Percentiles rank a stretch among this genome's conserved stretches.
Conservation (phyloP, 2,797 vertebrate genomes). For the Hybognathus amarus region DNA sequence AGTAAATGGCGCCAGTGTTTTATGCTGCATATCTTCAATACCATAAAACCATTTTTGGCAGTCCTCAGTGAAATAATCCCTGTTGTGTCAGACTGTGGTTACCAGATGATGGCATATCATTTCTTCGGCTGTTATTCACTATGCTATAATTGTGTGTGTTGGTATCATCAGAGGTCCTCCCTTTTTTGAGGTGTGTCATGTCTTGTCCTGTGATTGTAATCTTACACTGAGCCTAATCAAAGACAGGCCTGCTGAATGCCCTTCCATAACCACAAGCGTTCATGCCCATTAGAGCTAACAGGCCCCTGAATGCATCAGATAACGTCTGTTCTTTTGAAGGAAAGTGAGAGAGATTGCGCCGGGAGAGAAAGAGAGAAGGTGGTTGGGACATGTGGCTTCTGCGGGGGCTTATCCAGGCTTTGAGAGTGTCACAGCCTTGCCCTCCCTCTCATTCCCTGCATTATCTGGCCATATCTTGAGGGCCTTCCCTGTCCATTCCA, state of each 20-base stretch:
- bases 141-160: slow-evolving; percentile 54
- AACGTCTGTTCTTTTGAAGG: slow-evolving; percentile 75
- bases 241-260: slow-evolving; percentile 68
- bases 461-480: slow-evolving; percentile 82
- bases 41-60: slow-evolving; percentile 61
- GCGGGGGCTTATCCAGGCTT: slow-evolving; percentile 52
- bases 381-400: slow-evolving; percentile 56
- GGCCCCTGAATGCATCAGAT: slow-evolving; percentile 82
- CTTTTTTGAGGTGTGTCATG: slow-evolving; percentile 68
- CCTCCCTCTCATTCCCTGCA: slow-evolving; percentile 71
- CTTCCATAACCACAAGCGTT: slow-evolving; percentile 80
- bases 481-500: slow-evolving; percentile 80
- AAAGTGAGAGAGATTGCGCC: slow-evolving; percentile 47
- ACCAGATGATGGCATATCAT: slow-evolving; percentile 73
- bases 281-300: slow-evolving; percentile 79
- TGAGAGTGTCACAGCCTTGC: slow-evolving; percentile 54
- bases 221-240: slow-evolving; percentile 71
- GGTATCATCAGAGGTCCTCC: slow-evolving; percentile 64
- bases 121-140: slow-evolving; percentile 45
- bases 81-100: slow-evolving; percentile 75
- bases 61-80: slow-evolving; percentile 68
- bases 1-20: slow-evolving; percentile 63
- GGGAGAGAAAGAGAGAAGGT: slow-evolving; percentile 72
- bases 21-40: slow-evolving; percentile 64
- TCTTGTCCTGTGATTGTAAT: slow-evolving; percentile 74